Conservation (phyloP, 2,888 invertebrate genomes). For the Ornithoptera priamus region DNA sequence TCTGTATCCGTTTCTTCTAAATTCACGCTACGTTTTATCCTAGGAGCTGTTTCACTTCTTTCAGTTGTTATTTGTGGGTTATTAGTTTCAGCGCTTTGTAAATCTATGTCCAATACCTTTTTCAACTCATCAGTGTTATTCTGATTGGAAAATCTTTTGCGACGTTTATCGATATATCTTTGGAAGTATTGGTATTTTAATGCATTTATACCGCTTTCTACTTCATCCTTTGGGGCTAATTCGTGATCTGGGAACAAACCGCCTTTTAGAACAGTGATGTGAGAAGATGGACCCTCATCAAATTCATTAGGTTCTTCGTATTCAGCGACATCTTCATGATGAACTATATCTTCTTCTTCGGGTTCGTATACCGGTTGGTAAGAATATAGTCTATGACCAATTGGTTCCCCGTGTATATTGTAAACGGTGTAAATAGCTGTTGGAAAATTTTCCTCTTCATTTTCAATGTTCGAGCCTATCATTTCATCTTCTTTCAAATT, state of each 20-base stretch:
- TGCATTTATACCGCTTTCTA: slow-evolving; percentile 59
- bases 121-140: slow-evolving; percentile 51
- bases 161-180: slow-evolving; percentile 66
- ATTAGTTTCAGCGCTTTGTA: slow-evolving; percentile 50
- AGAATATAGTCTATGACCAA: slow-evolving; percentile 70
- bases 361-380: slow-evolving; percentile 75
- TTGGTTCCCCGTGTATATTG: slow-evolving; percentile 74
- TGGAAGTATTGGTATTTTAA: slow-evolving; percentile 73
- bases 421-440: slow-evolving; percentile 73
- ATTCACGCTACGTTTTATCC: slow-evolving; percentile 55
- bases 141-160: slow-evolving; percentile 59
- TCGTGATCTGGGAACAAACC: slow-evolving; percentile 61
- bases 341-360: slow-evolving; percentile 62
- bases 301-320: slow-evolving; percentile 55
- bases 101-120: slow-evolving; percentile 51
- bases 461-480: slow-evolving; percentile 43
- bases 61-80: slow-evolving; percentile 44
- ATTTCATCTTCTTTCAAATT: slow-evolving; percentile 56
- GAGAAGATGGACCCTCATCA: slow-evolving; percentile 49
- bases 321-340: slow-evolving; percentile 55
- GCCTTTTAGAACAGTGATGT: slow-evolving; percentile 70
- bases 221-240: slow-evolving; percentile 40
- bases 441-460: slow-evolving; percentile 58
- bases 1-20: slow-evolving; percentile 54
- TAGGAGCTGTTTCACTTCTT: slow-evolving; percentile 41